Evolutionary conservation across 2,888 invertebrate species (phyloP).

Genomic region (Calameuta pallipes): DNA sequence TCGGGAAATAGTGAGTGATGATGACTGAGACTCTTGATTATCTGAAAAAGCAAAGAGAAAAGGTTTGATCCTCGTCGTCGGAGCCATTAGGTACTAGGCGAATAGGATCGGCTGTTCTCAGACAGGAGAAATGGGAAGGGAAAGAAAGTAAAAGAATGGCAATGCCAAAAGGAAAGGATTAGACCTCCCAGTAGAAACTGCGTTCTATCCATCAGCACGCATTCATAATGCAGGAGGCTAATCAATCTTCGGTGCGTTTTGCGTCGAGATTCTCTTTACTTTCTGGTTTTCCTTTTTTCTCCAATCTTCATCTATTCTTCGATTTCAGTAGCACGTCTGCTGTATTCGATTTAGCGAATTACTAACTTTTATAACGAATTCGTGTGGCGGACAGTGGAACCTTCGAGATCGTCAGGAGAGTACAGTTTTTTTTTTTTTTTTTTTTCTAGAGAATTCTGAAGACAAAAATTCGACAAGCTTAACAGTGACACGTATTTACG

Average conservation of each 20-base stretch:
- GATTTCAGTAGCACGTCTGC: not conserved
- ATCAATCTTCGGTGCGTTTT: constrained; percentile 17
- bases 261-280: not conserved
- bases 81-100: not conserved
- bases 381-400: not conserved
- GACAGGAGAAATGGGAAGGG: not conserved
- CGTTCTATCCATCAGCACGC: constrained; percentile 18
- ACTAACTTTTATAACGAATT: not conserved
- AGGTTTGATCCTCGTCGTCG: not conserved
- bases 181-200: not conserved
- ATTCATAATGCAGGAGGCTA: constrained; percentile 23
- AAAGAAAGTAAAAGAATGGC: not conserved
- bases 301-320: not conserved
- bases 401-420: not conserved
- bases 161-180: not conserved
- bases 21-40: not conserved
- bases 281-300: not conserved
- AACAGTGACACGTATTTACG: too few relatives aligned
- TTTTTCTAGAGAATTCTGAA: not conserved
- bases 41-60: not conserved
- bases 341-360: not conserved
- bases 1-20: not conserved
- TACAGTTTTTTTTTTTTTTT: not conserved
- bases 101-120: not conserved
- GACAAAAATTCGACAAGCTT: not conserved